A percentile compares a stretch with the other conserved stretches of the same genome.
Conservation (phyloP, 2,797 vertebrate species). For the Thamnophis elegans region DNA sequence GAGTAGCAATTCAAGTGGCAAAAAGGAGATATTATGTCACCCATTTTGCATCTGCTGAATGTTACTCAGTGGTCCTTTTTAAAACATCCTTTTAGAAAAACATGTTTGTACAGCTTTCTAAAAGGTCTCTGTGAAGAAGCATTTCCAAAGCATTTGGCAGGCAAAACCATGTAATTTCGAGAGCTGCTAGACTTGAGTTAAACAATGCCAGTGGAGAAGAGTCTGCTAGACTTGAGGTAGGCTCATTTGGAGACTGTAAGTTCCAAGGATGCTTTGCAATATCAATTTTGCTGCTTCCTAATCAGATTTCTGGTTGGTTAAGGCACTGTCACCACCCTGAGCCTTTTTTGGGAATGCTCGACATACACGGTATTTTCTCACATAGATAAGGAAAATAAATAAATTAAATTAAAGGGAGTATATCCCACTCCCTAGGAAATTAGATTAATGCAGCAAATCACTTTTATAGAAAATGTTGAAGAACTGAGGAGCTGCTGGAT, state of each 20-base stretch:
- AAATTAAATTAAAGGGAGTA: background rate
- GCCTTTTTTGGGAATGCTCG: background rate
- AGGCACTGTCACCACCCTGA: background rate
- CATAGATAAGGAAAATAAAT: background rate
- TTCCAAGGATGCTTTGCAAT: background rate
- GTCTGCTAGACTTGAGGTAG: background rate
- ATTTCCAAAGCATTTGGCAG: background rate
- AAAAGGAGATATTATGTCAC: background rate
- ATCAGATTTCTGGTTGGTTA: background rate
- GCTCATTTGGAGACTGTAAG: background rate
- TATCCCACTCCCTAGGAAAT: background rate
- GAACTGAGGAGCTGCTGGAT: background rate
- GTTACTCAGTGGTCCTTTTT: background rate
- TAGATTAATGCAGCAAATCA: background rate
- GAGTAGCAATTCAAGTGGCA: background rate
- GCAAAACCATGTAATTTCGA: background rate
- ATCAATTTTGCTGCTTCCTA: background rate
- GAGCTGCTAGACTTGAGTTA: background rate
- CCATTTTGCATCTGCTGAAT: background rate
- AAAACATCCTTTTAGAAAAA: background rate
- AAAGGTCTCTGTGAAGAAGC: background rate
- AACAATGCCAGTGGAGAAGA: background rate
- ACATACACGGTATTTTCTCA: background rate
- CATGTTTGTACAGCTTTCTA: too few species aligned
- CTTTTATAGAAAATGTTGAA: background rate